Evolutionary conservation across 2,888 invertebrate species (phyloP).

Genomic region (Dasypolia templi): DNA sequence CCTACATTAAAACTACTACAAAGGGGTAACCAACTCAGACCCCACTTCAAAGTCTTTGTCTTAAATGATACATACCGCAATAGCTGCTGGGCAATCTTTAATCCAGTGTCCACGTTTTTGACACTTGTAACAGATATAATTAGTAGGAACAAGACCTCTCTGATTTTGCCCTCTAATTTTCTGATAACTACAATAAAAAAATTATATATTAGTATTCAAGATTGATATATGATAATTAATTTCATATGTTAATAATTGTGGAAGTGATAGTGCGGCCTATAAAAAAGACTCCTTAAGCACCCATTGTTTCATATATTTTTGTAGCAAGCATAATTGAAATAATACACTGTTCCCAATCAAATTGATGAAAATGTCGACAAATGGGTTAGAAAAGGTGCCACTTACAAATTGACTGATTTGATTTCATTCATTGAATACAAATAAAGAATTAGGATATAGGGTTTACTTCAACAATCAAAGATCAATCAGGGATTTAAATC

Average conservation of each 20-base stretch:
- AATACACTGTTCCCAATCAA: not conserved
- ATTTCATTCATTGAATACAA: not conserved
- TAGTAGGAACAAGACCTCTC: conserved; percentile 96
- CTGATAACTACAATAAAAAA: conserved; percentile 92
- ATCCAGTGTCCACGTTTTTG: conserved; percentile 99
- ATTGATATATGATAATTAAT: not conserved
- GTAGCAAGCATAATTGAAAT: not conserved
- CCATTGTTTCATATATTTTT: not conserved
- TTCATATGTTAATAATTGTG: not conserved
- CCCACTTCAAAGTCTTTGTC: not conserved
- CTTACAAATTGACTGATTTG: not conserved
- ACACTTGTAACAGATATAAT: conserved; percentile 98
- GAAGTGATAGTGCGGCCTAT: not conserved
- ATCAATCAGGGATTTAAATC: not conserved
- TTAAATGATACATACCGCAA: conserved; percentile 77
- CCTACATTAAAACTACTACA: not conserved
- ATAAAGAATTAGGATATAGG: not conserved
- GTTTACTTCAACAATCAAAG: no score
- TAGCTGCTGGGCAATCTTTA: conserved; percentile 96
- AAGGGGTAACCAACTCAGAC: not conserved
- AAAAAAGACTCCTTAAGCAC: not conserved
- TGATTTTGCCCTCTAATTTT: conserved; percentile 97
- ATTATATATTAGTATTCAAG: not conserved
- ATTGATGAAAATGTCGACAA: not conserved
- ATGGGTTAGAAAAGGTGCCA: not conserved